Evolutionary conservation across 2,797 vertebrate species (phyloP).

Genomic region (Mus minutoides): DNA sequence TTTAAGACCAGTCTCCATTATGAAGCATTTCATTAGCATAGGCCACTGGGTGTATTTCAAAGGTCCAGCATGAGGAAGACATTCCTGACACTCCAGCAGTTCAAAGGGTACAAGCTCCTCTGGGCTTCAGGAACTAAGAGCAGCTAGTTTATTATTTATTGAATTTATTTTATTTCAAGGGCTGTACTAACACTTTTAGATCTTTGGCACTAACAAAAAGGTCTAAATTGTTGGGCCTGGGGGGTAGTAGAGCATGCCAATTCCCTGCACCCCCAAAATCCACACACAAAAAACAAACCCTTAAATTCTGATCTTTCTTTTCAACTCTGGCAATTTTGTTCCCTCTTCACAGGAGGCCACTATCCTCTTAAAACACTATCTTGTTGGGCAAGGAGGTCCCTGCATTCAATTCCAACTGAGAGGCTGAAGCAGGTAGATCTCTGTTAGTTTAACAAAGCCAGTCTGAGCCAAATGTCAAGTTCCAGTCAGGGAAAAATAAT

Average conservation of each 20-base stretch:
- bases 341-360: neutral
- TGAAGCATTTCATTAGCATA: constrained; percentile 8
- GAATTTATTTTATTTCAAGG: constrained; percentile 35
- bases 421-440: neutral
- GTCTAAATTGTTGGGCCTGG: neutral
- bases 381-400: neutral
- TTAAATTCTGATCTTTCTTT: neutral
- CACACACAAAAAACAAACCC: neutral
- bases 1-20: neutral
- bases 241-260: too few species aligned
- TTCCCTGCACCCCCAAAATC: neutral
- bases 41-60: neutral
- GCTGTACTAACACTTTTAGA: neutral
- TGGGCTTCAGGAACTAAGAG: neutral
- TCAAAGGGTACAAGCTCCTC: neutral
- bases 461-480: neutral
- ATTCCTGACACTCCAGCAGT: neutral
- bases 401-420: neutral
- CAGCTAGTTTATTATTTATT: neutral
- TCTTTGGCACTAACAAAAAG: neutral
- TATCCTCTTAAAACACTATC: neutral
- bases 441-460: neutral
- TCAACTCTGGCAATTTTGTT: neutral
- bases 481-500: neutral
- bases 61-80: neutral